Base-by-base conservation (phyloP, 2,113 vertebrate species). In the Epinephelus fuscoguttatus region DNA sequence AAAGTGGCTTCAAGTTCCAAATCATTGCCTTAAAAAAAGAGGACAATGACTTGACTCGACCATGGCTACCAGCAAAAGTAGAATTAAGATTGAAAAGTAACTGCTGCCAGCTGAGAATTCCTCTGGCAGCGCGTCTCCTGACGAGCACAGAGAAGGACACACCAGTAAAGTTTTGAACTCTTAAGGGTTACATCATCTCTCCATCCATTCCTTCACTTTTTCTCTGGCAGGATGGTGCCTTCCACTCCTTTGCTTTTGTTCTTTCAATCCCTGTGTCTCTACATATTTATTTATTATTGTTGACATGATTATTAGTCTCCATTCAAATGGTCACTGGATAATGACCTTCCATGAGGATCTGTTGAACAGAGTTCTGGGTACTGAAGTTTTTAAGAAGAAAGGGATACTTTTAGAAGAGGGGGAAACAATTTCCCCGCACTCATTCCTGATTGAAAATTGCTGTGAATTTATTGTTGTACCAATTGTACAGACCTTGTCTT, bases 271-370 rank as follows among this genome's bases (percentile, higher is more conserved):
- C 82, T 91, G 70, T 92, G 85, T 92, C 63, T 56, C 85, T 82
- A 82, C 89, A 78, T 95, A 94, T 96, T 96, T 96, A 96, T 96
- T 96, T 95, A 96, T 95, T 95, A 91, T 92, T 90, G 85, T 87
- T 80, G 88, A 90, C 85, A 56, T 88, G 84, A 87, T 86, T 87
- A 77, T 80, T 86, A 85, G 82, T 93, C 86, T 93, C 87, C 86
- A 78, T 90, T 87, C 86, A 90, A 75, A 86, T 61, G 94, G 89
- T 95, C 93, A 92, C 93, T 93, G 92, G 94, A 93, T 92, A 89
- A 90, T 92, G 95, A 92, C 91, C 93, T 91, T 89, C 73, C 84
- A 87, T 69, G 79, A 90, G 89, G 93, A 94, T 95, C 94, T 96
- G 95, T 96, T 96, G 94, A 96, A 93, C 95, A 96, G 94, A 95